Evolutionary conservation across 2,888 invertebrate genomes (phyloP), one percentile per base, ranked within the genome.

Genomic region (Griposia aprilina): DNA sequence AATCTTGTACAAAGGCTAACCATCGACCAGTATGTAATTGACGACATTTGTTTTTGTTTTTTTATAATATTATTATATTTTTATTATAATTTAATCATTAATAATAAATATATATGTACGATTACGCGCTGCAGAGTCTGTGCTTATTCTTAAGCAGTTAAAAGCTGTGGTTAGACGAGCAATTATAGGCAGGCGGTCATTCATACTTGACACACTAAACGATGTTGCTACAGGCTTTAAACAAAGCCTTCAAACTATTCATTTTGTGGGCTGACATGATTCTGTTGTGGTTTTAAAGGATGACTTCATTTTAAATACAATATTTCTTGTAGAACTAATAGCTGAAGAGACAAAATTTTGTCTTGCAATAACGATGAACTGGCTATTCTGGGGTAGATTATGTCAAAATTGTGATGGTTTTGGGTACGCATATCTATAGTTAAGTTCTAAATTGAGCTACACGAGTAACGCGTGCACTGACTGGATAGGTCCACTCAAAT

Each of bases 181-280:
- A 88, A 88, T 88, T 88, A 88, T 55, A 72, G 76, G 23, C 48
- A 50, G 73, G 55, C n/a, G 83, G 85, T 80, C 79, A 78, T 57
- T 85, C 60, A 88, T 88, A 79, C 88, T 88, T 88, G 88, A 88
- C 88, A 88, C 68, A 88, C 80, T 82, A 85, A 88, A 76, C 57
- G 75, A 69, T 68, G 76, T 87, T 82, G 74, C 78, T 71, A 74
- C 73, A 81, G 26, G 50, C 20, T 77, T 62, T 30, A 60, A 78
- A 86, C 86, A 81, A 87, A 82, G 82, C 57, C 76, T 80, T 41
- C 17, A 15, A 74, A 65, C 70, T 74, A 76, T 74, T 81, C 11
- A 79, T 79, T 83, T 70, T 68, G 85, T 60, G 52, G 55, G 36
- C 62, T 65, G 62, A 63, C 79, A 86, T 83, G 75, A 84, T 74